Conservation (phyloP, 1,140 invertebrate genomes). For the Trichogramma pretiosum region DNA sequence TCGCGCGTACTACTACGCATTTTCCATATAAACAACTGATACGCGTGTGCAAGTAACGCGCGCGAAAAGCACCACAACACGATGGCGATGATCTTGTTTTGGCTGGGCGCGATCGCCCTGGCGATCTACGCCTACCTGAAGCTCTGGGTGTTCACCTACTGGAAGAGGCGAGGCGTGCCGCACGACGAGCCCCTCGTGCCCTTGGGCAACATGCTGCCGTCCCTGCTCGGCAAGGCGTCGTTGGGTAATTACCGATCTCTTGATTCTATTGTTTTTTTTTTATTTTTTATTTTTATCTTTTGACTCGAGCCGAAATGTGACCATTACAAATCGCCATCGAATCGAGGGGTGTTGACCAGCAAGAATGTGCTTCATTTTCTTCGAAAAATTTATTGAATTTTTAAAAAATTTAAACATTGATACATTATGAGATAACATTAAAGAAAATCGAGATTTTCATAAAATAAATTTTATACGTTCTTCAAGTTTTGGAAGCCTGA, state of each 20-base stretch:
- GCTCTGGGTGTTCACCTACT: slow-evolving; percentile 27
- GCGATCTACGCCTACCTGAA: slow-evolving; percentile 22
- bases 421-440: neutral
- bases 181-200: slow-evolving; percentile 34
- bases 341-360: too few relatives aligned
- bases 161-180: slow-evolving; percentile 29
- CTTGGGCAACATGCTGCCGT: slow-evolving; percentile 43
- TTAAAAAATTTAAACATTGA: neutral
- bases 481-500: too few relatives aligned
- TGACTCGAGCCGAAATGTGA: too few relatives aligned
- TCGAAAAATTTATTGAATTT: neutral
- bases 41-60: too few relatives aligned
- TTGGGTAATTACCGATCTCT: slow-evolving; percentile 17
- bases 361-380: too few relatives aligned
- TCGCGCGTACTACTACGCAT: too few relatives aligned
- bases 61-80: too few relatives aligned
- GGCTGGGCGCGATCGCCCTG: neutral
- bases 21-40: too few relatives aligned
- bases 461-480: too few relatives aligned
- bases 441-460: too few relatives aligned
- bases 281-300: neutral
- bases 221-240: slow-evolving; percentile 29
- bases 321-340: too few relatives aligned
- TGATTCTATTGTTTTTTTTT: neutral
- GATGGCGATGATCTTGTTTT: too few relatives aligned